Evolutionary conservation across 2,888 invertebrate species (phyloP), one percentile per base, ranked within the genome.

Genomic region (Tholera decimalis): DNA sequence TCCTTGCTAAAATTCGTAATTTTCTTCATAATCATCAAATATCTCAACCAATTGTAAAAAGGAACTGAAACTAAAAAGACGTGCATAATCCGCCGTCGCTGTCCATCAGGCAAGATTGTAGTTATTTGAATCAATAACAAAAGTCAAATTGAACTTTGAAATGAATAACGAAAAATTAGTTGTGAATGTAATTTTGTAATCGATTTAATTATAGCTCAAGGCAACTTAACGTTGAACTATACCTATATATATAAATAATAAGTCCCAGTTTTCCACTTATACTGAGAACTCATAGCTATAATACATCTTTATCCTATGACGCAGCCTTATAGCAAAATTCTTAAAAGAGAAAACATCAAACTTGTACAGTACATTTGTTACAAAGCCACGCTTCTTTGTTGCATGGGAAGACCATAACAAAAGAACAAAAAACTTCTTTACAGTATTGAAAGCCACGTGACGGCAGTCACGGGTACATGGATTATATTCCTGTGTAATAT

Each of bases 391-490:
- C 39, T 67, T 46, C 51, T 41, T 71, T 62, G 54, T 68, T 71
- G 39, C 22, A 55, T 35, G 22, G 20, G 7, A 39, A 44, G 9
- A 44, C 35, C 35, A 43, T 8, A 54, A 71, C 53, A 57, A 65
- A 39, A 53, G 53, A 53, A 73, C 47, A 56, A 65, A 53, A 66
- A 41, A 13, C 28, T 55, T 69, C 53, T 62, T 49, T 24, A 71
- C 26, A 22, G 11, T 18, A 33, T 22, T 44, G 24, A 43, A 33
- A 41, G 73, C 33, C 65, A 73, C 69, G 72, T 72, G 69, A 50
- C 37, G 15, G 37, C 22, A 33, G 41, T 56, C 51, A 65, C 49
- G 53, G 46, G 72, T 41, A 51, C 22, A 24, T 59, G 26, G 18
- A 6, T 54, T 69, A 35, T 30, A 22, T 56, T 33, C 28, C 26